Evolutionary conservation across 2,888 invertebrate genomes (phyloP), one percentile per base, ranked within the genome.

Genomic region (Sinentomon sp.): DNA sequence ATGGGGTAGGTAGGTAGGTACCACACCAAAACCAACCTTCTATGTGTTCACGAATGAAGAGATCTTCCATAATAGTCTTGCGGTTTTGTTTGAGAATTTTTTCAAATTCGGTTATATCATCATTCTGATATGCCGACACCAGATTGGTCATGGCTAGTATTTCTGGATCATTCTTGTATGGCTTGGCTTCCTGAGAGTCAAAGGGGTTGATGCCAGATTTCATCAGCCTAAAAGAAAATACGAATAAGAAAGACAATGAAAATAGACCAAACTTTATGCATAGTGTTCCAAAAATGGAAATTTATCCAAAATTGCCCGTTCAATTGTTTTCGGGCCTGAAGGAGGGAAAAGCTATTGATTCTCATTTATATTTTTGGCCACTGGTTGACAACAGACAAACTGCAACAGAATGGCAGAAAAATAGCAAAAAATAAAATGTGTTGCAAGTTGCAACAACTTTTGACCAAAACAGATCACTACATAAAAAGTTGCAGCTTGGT

Each of bases 141-240:
- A 97, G 62, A 58, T 94, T 89, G 5, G 94, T 97, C 92, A 99
- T 94, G 12, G 94, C 94, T 43, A 94, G 61, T 46, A 97, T 94
- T 58, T 97, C 94, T 0, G 92, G 87, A 59, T 97, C 94, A 53
- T 94, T 94, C 58, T 92, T 94, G 53, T 97, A 97, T 0, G 97
- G 94, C 52, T 97, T 97, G 1, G 94, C 94, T 60, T 97, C 97
- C 61, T 97, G 94, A 0, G 92, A 92, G 57, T 97, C 97, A 54
- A 97, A 97, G 1, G 97, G 97, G 59, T 97, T 97, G 42, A 97
- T 97, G 22, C 87, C 92, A 4, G 92, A 94, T 53, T 94, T 92
- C 89, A 94, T 97, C 41, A 94, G 60, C 80, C 78, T 80, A 46
- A 30, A 46, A 46, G 29, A 20, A 32, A 37, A 29, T 17, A 6